Evolutionary conservation across 2,888 invertebrate species (phyloP).

Genomic region (Caenorhabditis uteleia): DNA sequence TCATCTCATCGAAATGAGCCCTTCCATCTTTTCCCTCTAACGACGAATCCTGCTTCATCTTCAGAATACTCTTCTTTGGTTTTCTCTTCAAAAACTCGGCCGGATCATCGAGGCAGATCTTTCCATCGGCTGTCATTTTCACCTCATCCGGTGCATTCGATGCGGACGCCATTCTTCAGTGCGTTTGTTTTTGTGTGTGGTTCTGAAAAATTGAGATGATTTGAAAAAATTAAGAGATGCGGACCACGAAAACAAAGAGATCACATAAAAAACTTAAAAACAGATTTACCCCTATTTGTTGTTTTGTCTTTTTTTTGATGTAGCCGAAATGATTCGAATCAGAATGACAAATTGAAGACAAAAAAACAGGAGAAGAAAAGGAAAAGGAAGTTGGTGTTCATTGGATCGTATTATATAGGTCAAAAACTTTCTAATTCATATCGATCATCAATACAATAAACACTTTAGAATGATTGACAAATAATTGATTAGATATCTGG

Average conservation of each 20-base stretch:
- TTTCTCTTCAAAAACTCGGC: constrained; percentile 65
- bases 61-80: constrained; percentile 69
- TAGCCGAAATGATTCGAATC: too few species aligned
- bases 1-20: constrained; percentile 84
- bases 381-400: too few species aligned
- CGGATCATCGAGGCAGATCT: constrained; percentile 58
- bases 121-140: constrained; percentile 40
- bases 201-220: background rate
- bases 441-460: too few species aligned
- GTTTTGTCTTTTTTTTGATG: too few species aligned
- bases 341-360: background rate
- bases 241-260: background rate
- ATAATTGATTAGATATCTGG: too few species aligned
- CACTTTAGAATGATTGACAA: too few species aligned
- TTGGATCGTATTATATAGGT: too few species aligned
- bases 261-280: too few species aligned
- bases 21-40: constrained; percentile 59
- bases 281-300: too few species aligned
- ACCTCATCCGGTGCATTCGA: constrained; percentile 31
- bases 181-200: background rate
- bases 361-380: background rate
- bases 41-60: constrained; percentile 58
- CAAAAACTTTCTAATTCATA: too few species aligned
- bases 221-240: background rate
- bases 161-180: constrained; percentile 31